Base-by-base conservation (phyloP, 2,888 invertebrate species). In the Thereva unica region DNA sequence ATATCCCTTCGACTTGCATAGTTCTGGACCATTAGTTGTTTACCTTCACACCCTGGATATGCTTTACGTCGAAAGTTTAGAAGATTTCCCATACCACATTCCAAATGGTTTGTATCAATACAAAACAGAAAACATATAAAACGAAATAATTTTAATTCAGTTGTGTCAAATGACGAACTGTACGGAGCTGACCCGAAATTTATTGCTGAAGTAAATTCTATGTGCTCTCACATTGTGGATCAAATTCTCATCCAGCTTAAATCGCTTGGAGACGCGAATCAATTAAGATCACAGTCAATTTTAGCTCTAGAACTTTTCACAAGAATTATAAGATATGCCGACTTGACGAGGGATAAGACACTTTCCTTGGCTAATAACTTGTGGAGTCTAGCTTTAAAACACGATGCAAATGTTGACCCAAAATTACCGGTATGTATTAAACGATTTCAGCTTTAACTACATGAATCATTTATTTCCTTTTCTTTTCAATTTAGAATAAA, bases 111-210 rank as follows among this genome's bases (percentile, higher is more conserved):
- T 71, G 44, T 41, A 50, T 6, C 3, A 41, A 91, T 90, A 77
- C n/a, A 47, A n/a, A 23, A 34, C 6, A 40, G n/a, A 41, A 8
- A 55, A 4, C 10, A 45, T 12, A 37, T n/a, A 42, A 56, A 10
- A 9, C 5, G 12, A 7, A 56, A 10, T 3, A 59, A 34, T 49
- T 35, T 47, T 4, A 37, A 67, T 42, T 34, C 73, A 89, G 94
- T 97, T 69, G 90, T 96, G 75, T 95, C 96, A 3, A 97, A 97
- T 78, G 96, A 97, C 79, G 86, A 89, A 67, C 82, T 97, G 47
- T 97, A 97, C 77, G 96, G 96, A 5, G 88, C 89, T 8, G 95
- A 96, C 81, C 85, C 88, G 9, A 93, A 94, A 80, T 97, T 94
- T 78, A 82, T 95, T 57, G 82, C 83, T 3, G 92, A 93, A 79